A percentile compares a stretch with the other conserved stretches of the same genome.
These are phyloP conservation scores for Cyanoliseus patagonus DNA, from an alignment of 2,113 vertebrate genomes.

Conservation along the genomic window DNA sequence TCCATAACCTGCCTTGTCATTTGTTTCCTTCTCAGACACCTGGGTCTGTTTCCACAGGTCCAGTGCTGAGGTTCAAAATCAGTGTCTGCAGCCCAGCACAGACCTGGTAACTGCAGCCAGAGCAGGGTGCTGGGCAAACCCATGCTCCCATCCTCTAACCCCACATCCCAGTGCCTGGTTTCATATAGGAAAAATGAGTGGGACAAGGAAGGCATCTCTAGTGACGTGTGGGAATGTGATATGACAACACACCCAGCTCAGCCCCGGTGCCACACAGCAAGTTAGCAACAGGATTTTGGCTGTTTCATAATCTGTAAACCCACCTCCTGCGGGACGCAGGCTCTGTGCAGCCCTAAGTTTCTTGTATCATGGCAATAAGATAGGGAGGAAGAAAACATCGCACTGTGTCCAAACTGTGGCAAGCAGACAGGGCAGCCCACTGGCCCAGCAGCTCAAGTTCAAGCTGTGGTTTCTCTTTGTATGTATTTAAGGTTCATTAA, in stretches of 20 bases:
- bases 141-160: background rate
- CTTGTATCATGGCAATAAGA: background rate
- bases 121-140: background rate
- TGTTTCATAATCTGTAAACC: background rate
- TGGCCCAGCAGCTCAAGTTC: background rate
- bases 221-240: fast-evolving
- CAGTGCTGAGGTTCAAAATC: background rate
- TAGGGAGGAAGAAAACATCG: background rate
- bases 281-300: background rate
- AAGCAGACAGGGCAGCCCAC: background rate
- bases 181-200: background rate
- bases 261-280: background rate
- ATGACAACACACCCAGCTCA: background rate
- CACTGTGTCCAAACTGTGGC: background rate
- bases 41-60: background rate
- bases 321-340: background rate
- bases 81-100: background rate
- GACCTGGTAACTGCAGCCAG: background rate
- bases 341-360: background rate
- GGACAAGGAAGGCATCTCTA: background rate
- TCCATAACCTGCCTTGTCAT: background rate
- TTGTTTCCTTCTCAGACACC: background rate
- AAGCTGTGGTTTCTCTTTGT: background rate
- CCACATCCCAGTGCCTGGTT: background rate
- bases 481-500: background rate